Conservation (phyloP, 2,888 invertebrate species). For the Aphelenchoides bicaudatus region DNA sequence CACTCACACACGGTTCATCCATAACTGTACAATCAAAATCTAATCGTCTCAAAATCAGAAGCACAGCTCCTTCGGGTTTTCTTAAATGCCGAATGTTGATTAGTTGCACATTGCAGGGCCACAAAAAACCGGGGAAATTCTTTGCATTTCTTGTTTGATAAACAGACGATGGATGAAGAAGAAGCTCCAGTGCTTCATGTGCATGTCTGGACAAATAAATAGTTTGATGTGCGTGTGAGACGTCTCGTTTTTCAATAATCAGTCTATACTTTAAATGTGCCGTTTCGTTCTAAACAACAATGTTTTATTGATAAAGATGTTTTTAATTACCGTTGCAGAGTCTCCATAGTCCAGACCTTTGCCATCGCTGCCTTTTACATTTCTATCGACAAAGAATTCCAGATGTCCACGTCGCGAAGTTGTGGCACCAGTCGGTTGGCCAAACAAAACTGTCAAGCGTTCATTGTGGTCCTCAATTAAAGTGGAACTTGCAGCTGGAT, state of each 20-base stretch:
- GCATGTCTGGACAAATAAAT: conserved; percentile 17
- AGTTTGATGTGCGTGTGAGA: conserved; percentile 7
- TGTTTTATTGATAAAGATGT: neutral
- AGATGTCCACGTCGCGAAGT: conserved; percentile 19
- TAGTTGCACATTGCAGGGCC: conserved; percentile 28
- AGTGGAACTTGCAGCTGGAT: conserved; percentile 32
- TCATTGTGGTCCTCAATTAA: conserved; percentile 30
- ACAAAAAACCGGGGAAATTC: conserved; percentile 18
- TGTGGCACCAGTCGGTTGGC: conserved; percentile 27
- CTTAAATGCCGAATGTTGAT: conserved; percentile 25
- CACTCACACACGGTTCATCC: neutral
- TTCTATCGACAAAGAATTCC: conserved; percentile 39
- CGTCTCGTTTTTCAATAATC: conserved; percentile 7
- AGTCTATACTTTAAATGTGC: conserved; percentile 16
- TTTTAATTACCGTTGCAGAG: conserved; percentile 24
- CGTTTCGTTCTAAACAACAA: conserved; percentile 14
- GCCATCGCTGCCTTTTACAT: conserved; percentile 32
- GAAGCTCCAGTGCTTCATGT: conserved; percentile 11
- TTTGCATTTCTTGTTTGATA: conserved; percentile 6
- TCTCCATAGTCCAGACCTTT: conserved; percentile 36
- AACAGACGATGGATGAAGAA: conserved; percentile 13
- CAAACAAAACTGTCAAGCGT: conserved; percentile 27
- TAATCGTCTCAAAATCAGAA: conserved; percentile 9
- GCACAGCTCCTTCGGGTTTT: neutral
- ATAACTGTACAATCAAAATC: conserved; percentile 8